phyloP scores from a whole-genome alignment of 2,888 invertebrate species.

The Tridacna crocea region DNA sequence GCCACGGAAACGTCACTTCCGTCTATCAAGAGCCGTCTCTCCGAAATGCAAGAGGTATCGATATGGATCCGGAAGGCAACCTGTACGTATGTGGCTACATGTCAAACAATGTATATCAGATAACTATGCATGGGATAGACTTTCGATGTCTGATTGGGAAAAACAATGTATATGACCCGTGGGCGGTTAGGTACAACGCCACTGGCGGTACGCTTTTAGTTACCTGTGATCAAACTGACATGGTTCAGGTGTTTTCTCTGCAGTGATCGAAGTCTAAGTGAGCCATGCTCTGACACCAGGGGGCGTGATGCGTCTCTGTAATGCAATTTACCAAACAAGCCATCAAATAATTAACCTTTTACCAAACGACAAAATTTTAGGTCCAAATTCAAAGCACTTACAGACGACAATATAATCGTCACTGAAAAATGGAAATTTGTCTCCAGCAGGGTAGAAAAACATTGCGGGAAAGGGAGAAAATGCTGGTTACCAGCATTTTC shows the following conservation, averaged over 20 bases:
- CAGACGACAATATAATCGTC: too few species aligned
- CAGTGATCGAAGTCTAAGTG: constrained; percentile 25
- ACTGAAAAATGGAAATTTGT: too few species aligned
- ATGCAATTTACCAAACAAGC: too few species aligned
- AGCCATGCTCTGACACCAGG: too few species aligned
- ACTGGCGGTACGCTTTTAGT: constrained; percentile 54
- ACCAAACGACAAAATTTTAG: too few species aligned
- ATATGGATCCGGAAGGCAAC: constrained; percentile 58
- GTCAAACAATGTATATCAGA: constrained; percentile 59
- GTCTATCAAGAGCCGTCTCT: constrained; percentile 55
- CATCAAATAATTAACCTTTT: too few species aligned
- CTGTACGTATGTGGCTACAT: constrained; percentile 63
- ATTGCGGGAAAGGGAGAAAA: too few species aligned
- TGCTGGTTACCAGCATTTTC: too few species aligned
- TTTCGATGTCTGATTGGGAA: constrained; percentile 55
- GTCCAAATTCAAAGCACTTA: too few species aligned
- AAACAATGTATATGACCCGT: constrained; percentile 59
- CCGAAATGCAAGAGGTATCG: constrained; percentile 55
- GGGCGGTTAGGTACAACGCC: constrained; percentile 59
- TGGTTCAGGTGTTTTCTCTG: constrained; percentile 54
- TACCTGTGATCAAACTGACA: constrained; percentile 54
- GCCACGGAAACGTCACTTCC: constrained; percentile 61
- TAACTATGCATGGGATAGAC: constrained; percentile 60
- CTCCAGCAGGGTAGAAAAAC: too few species aligned
- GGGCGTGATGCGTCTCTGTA: too few species aligned